Evolutionary conservation across 2,888 invertebrate species (phyloP), one percentile per base, ranked within the genome.

Genomic region (Chironomus tentans): DNA sequence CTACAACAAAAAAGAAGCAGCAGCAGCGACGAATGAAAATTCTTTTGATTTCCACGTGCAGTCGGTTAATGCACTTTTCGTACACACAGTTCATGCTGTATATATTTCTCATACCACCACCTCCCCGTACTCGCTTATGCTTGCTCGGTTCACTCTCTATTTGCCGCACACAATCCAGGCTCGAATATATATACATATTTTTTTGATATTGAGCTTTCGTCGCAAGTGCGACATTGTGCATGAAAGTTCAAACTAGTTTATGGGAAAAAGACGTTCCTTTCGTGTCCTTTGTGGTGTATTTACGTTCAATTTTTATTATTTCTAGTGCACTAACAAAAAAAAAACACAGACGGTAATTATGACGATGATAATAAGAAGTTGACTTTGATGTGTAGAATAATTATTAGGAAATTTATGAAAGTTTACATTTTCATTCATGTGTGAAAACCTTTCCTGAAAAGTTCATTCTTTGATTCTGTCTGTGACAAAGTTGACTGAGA

Each of bases 41-140:
- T 65, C 65, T 24, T 72, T 50, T 50, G 38, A 56, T 62, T 72
- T 72, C 72, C 72, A 72, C 72, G 72, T 72, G 72, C 72, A 72
- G 61, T 61, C 72, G 72, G 72, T 72, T 72, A 72, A 72, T 72
- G 72, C 72, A 72, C 72, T 72, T 72, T 72, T 72, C 22, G 24
- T 13, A 24, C 21, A 65, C 21, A 24, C 21, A 62, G 15, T n/a
- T 50, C 13, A n/a, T 15, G 50, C 50, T 50, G 15, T 50, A 15
- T 50, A 15, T 13, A 50, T 50, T 22, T 62, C 15, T 62, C 62
- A 56, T 15, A 56, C 56, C 15, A 56, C 18, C 56, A 24, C 22
- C 21, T 24, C 13, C 65, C 21, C 65, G 21, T 22, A 65, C 56
- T 13, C 24, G 65, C 65, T 65, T 65, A 10, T 10, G 13, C 24